Evolutionary conservation across 2,797 vertebrate genomes (phyloP), one percentile per base, ranked within the genome.

Genomic region (Varecia variegata): DNA sequence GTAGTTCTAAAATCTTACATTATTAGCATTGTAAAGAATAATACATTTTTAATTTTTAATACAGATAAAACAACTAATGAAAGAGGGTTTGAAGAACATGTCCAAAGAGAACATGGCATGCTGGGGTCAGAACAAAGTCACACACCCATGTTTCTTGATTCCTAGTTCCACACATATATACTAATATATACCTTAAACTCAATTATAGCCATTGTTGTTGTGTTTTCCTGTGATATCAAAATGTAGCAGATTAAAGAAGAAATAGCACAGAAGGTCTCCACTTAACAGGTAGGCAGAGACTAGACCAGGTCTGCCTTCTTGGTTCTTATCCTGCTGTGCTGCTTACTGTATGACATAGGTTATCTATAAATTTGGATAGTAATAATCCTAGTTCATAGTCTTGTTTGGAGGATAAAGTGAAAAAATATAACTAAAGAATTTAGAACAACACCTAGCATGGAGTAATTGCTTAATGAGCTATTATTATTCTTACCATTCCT

Each of bases 401-500:
- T 92, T 71, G 1, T 74, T 79, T 62, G 43, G n/a, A 56, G 11
- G 15, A 88, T 65, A 45, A 79, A 80, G 13, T 47, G 82, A 86
- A 71, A 93, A 83, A 80, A 32, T 35, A 17, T 45, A 71, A 74
- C 13, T 20, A 68, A 94, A 90, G 62, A 85, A 30, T 56, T 71
- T 77, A 93, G 12, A 74, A 67, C 2, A 91, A 70, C 4, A 21
- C 20, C 40, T 68, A 27, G 15, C 17, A 56, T 52, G 9, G 18
- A 90, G 23, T 40, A 56, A 96, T 85, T 92, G 23, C 43, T 92
- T 70, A 80, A 43, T 76, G 79, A 95, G 13, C 56, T 70, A 35
- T 79, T 87, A 58, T 47, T 93, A 38, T 76, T 86, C 13, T 47
- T 73, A 58, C 25, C 30, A 38, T 14, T 62, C 40, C 21, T 60